Evolutionary conservation across 2,888 invertebrate species (phyloP), one percentile per base, ranked within the genome.

Genomic region (Disparrhopalites patrizii): DNA sequence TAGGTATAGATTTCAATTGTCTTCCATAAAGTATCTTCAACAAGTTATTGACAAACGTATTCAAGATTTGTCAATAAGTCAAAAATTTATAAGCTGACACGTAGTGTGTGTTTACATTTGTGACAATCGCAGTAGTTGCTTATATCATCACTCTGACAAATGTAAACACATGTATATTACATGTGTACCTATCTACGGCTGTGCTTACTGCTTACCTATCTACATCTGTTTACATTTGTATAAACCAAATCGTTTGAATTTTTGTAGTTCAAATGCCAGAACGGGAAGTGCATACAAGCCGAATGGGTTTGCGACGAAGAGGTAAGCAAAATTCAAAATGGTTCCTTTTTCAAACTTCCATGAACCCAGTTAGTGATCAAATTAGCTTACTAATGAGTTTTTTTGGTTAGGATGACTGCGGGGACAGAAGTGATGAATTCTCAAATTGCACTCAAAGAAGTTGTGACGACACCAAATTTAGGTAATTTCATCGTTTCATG

Each of bases 241-340:
- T 18, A 52, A 27, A 27, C 52, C 27, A 7, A 3, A 30, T 2
- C n/a, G 8, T 10, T 27, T 13, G 52, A 13, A 30, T 52, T 52
- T 52, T 67, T 69, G 15, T 75, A 86, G 81, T 88, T 87, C 78
- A 83, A 84, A 73, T 90, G 90, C 78, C 81, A 80, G 58, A 86
- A 85, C 78, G 86, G 87, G 71, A 85, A 85, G 68, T 91, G 91
- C 80, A 87, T 91, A 78, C 89, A 90, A 27, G 82, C 82, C 27
- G 87, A 89, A 68, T 91, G 91, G 90, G 85, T 87, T 58, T 91
- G 91, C 79, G 91, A 91, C 81, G 85, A 83, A 5, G 64, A 67
- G 30, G 56, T 54, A 40, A 10, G 47, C 25, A n/a, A n/a, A n/a
- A n/a, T n/a, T n/a, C n/a, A n/a, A n/a, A n/a, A n/a, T n/a, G n/a